Conservation (phyloP, 2,113 vertebrate genomes). For the Elephantulus edwardii region DNA sequence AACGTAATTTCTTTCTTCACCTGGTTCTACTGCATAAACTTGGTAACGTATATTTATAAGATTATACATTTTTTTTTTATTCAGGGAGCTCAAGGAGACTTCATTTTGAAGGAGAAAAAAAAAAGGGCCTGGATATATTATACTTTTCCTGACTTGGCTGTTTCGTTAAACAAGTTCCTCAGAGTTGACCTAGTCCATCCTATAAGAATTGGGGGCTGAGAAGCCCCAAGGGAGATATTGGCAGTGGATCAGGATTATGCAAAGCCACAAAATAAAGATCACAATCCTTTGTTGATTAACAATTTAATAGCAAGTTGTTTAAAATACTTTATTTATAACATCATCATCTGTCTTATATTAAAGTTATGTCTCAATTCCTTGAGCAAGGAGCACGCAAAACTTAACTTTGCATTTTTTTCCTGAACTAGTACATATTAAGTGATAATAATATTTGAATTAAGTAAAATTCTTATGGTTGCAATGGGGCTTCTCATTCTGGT, state of each 20-base stretch:
- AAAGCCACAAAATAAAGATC: neutral
- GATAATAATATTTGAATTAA: slow-evolving; percentile 18
- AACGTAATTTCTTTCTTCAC: neutral
- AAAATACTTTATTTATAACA: slow-evolving; percentile 4
- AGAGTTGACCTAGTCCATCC: neutral
- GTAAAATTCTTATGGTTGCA: neutral
- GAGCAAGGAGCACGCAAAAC: neutral
- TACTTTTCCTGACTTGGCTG: neutral
- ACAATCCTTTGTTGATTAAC: neutral
- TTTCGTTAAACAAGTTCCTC: neutral
- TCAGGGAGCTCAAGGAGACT: neutral
- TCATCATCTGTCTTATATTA: neutral
- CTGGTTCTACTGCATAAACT: neutral
- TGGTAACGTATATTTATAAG: neutral
- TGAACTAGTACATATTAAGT: neutral
- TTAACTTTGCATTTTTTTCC: neutral
- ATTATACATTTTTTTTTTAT: neutral
- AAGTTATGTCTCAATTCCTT: neutral
- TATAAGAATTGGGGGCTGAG: neutral
- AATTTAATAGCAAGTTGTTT: neutral
- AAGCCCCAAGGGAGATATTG: neutral
- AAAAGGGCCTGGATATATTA: neutral
- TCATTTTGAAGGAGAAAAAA: slow-evolving; percentile 32
- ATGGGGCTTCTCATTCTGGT: neutral
- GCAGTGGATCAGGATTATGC: neutral